These are phyloP conservation scores for Oreotrochilus melanogaster DNA, from an alignment of 2,113 vertebrate species.

Conservation along the genomic window DNA sequence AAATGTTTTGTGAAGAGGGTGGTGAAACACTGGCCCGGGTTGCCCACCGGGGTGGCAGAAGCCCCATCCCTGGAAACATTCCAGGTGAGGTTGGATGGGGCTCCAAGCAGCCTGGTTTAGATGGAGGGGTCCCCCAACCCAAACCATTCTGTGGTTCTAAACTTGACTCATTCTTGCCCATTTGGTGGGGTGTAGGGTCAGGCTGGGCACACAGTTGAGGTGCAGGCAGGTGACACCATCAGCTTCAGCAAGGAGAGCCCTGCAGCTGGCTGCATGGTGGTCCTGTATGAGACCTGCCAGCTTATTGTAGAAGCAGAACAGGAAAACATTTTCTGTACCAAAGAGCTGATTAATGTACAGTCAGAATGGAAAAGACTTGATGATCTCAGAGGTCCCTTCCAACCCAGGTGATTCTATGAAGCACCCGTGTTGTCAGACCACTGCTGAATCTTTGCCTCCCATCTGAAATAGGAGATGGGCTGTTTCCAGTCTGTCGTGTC, in stretches of 20 bases:
- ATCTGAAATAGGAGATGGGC: rapidly evolving
- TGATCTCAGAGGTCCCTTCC: too few species aligned
- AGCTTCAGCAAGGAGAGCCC: not conserved
- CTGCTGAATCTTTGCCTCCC: not conserved
- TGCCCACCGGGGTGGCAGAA: too few species aligned
- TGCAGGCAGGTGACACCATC: not conserved
- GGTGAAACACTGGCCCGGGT: too few species aligned
- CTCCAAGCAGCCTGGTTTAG: too few species aligned
- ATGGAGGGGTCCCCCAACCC: too few species aligned
- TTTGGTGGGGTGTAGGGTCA: not conserved
- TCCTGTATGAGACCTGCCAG: rapidly evolving
- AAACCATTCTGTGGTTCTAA: too few species aligned
- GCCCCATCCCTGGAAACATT: too few species aligned
- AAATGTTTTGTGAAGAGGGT: too few species aligned
- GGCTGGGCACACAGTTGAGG: rapidly evolving
- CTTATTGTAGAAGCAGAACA: not conserved
- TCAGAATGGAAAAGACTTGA: not conserved
- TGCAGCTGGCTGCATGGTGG: rapidly evolving
- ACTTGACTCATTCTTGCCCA: rapidly evolving
- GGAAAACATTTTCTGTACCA: not conserved
- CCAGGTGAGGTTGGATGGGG: too few species aligned
- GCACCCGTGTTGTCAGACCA: not conserved
- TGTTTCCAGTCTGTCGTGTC: not conserved
- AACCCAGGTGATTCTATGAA: not conserved
- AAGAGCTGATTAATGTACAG: not conserved